Base-by-base conservation (phyloP, 2,797 vertebrate genomes). In the Chelonia mydas region DNA sequence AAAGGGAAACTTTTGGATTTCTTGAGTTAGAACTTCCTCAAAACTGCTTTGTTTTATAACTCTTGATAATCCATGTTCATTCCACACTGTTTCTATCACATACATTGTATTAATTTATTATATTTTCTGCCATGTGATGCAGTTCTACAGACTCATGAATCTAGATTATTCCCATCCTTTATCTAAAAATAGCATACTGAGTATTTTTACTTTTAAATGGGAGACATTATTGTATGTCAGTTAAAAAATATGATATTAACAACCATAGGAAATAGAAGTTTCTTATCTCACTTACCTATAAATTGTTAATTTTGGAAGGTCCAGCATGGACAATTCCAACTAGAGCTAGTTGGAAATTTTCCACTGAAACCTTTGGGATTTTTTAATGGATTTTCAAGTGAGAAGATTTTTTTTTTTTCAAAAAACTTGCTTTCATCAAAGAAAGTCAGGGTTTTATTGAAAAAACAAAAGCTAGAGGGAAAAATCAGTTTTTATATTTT, bases 341-440 rank as follows among this genome's bases (percentile, higher is more conserved):
- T 37, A 81, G 37, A 31, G 82, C 78, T 90, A n/a, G 25, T 16
- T 84, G n/a, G 15, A 78, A 95, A 77, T 87, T 79, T 10, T 82
- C 2, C 27, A 59, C 27, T 57, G 55, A 57, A 27, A 27, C 25
- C 55, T 45, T 37, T 81, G 85, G 21, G 7, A 86, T 82, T 83
- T 89, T 72, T 61, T 89, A 96, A 72, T 50, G 80, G 10, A 51
- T 93, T 86, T 88, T 78, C 55, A 86, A 86, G 87, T 11, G 28
- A 61, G 74, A 57, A 87, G 88, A 1, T 3, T 50, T 41, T 55
- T 53, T 23, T n/a, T 61, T 76, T 23, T 4, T 3, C 11, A 50
- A 50, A 0, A 37, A 92, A 83, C 8, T 5, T 53, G 0, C 16
- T 94, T 92, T 82, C 77, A 74, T 12, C 23, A 90, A 28, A 91